Conservation (phyloP, 2,888 invertebrate species). For the Acleris laterana region DNA sequence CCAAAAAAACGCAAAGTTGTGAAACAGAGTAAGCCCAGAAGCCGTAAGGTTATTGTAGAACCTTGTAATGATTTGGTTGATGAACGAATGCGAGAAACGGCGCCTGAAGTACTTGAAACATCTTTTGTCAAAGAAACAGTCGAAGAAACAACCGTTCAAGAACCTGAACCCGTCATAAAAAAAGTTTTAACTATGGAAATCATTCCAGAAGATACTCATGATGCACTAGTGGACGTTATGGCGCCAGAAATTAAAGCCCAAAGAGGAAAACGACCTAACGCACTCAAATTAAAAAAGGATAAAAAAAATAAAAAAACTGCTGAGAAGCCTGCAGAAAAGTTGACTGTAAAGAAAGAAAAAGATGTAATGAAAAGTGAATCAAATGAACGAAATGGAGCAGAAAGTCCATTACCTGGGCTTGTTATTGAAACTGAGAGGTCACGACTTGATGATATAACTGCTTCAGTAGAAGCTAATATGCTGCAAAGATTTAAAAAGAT, state of each 20-base stretch:
- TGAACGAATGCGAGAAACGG: constrained; percentile 62
- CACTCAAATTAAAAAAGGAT: constrained; percentile 42
- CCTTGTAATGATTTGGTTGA: constrained; percentile 52
- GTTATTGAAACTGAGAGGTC: constrained; percentile 56
- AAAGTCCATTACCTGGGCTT: constrained; percentile 68
- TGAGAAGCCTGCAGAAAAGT: constrained; percentile 35
- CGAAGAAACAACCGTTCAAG: constrained; percentile 35
- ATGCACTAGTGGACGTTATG: constrained; percentile 28
- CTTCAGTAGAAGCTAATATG: constrained; percentile 52
- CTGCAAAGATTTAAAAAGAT: constrained; percentile 60
- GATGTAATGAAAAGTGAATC: constrained; percentile 26
- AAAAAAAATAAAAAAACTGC: constrained; percentile 37
- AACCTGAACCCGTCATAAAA: constrained; percentile 47
- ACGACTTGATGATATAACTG: constrained; percentile 47
- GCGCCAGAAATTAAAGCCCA: constrained; percentile 32
- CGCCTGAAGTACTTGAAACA: constrained; percentile 54
- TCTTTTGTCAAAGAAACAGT: constrained; percentile 53
- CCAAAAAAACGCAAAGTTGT: constrained; percentile 41
- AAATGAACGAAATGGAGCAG: constrained; percentile 50
- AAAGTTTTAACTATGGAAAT: constrained; percentile 56
- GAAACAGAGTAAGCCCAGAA: constrained; percentile 35
- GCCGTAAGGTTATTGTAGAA: constrained; percentile 35
- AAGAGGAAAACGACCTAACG: constrained; percentile 34
- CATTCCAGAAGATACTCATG: constrained; percentile 44
- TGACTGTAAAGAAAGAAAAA: constrained; percentile 35